Conservation (phyloP, 2,888 invertebrate genomes). For the Papilio demoleus region DNA sequence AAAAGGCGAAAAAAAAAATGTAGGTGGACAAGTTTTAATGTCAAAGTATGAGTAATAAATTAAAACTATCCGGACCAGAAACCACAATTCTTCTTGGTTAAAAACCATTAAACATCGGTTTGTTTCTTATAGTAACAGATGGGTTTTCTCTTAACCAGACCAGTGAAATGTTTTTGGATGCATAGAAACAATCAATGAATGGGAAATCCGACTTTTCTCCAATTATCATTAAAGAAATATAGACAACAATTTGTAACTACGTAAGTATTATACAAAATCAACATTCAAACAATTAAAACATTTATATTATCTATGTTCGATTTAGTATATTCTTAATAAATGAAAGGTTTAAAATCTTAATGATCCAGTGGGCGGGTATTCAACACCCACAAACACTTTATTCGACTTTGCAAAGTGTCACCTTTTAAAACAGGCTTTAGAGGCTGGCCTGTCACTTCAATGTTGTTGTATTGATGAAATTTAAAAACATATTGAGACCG, state of each 20-base stretch:
- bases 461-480: conserved; percentile 32
- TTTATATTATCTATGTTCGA: not conserved
- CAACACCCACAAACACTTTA: conserved; percentile 36
- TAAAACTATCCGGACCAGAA: not conserved
- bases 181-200: too few species aligned
- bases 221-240: too few species aligned
- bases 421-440: conserved; percentile 35
- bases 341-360: conserved; percentile 22
- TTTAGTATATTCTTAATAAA: conserved; percentile 16
- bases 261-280: too few species aligned
- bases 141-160: too few species aligned
- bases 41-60: conserved; percentile 3
- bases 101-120: too few species aligned
- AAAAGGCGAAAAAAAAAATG: conserved; percentile 9
- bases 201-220: too few species aligned
- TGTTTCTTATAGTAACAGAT: too few species aligned
- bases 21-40: conserved; percentile 25
- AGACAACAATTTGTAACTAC: too few species aligned
- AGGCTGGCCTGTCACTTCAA: conserved; percentile 33
- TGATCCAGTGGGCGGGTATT: conserved; percentile 22
- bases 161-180: too few species aligned
- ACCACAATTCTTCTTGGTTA: too few species aligned
- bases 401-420: conserved; percentile 36
- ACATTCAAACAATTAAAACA: not conserved
- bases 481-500: conserved; percentile 23